These are phyloP conservation scores for Beris morrisii DNA, from an alignment of 2,888 invertebrate genomes.

Conservation along the genomic window DNA sequence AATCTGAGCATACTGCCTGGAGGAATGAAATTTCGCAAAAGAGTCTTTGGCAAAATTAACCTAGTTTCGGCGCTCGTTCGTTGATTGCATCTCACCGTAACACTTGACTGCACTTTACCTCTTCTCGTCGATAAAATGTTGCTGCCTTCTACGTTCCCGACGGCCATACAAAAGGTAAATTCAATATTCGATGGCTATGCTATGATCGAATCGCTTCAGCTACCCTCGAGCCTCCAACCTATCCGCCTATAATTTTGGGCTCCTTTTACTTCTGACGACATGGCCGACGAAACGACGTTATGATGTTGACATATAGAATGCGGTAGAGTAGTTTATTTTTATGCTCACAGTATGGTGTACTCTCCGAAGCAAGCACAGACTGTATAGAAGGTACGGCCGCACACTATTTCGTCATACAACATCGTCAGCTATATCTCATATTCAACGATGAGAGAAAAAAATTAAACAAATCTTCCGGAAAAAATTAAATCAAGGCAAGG, in stretches of 20 bases:
- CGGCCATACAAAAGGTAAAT: conserved; percentile 25
- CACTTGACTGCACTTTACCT: conserved; percentile 35
- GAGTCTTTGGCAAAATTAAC: conserved; percentile 19
- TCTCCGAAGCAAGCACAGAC: background rate
- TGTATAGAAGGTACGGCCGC: background rate
- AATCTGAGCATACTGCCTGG: no score
- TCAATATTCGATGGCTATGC: conserved; percentile 21
- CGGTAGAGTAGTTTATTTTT: no score
- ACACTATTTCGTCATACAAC: background rate
- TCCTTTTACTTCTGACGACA: background rate
- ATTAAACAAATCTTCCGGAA: conserved; percentile 14
- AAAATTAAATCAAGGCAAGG: conserved; percentile 17
- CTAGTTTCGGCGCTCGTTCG: conserved; percentile 18
- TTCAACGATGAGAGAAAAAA: background rate
- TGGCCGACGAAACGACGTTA: no score
- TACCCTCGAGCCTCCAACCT: background rate
- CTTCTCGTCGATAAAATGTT: conserved; percentile 14
- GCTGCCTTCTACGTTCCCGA: conserved; percentile 12
- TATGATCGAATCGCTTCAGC: background rate
- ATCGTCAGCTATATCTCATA: background rate
- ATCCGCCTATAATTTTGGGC: background rate
- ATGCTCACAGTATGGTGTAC: no score
- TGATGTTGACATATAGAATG: no score
- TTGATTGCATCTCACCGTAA: conserved; percentile 32
- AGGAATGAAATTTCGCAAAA: no score